Base-by-base conservation (phyloP, 2,113 vertebrate species). In the Psittacula cyanocephala region DNA sequence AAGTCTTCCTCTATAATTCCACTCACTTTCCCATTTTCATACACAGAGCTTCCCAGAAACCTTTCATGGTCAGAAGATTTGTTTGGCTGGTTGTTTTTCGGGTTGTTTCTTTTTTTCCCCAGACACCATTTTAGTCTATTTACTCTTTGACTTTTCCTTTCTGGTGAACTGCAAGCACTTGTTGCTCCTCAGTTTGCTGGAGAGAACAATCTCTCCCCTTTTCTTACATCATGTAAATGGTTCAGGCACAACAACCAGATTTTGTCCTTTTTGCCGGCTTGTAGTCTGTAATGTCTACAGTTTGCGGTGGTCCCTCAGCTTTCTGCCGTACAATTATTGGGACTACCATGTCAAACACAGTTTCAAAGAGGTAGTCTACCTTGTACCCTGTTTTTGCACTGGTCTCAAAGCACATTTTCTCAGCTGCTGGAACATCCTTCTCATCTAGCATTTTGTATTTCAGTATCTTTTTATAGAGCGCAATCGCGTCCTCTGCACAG, bases 331-430 rank as follows among this genome's bases (percentile, higher is more conserved):
- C 84, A 31, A 99, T 99, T 57, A 98, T 94, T 0, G 99, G 99
- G 84, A 99, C 98, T 53, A 99, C 98, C 98, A 99, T 97, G 52
- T 99, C 99, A 17, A 99, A 99, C 74, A 99, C 80, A 1, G 98
- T 98, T 95, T 99, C 99, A 20, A 99, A 99, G 93, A 99, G 97
- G 46, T 93, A 41, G 84, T 99, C 99, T 95, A 99, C 99, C 5
- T 99, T 99, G 95, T 99, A 98, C 7, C 99, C 99, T 0, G 99
- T 99, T 96, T 99, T 99, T 37, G 99, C 99, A 4, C 99, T 99
- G 11, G 99, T 99, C 98, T 99, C 99, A 17, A 99, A 99, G 97
- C 99, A 99, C 99, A 99, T 98, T 81, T 97, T 98, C 91, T 99
- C 99, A 0, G 99, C 99, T 0, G 98, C 98, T 3, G 99, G 98